Percentiles rank a stretch among this genome's conserved stretches.
phyloP scores from a whole-genome alignment of 2,888 invertebrate genomes.

The Sepiola atlantica region DNA sequence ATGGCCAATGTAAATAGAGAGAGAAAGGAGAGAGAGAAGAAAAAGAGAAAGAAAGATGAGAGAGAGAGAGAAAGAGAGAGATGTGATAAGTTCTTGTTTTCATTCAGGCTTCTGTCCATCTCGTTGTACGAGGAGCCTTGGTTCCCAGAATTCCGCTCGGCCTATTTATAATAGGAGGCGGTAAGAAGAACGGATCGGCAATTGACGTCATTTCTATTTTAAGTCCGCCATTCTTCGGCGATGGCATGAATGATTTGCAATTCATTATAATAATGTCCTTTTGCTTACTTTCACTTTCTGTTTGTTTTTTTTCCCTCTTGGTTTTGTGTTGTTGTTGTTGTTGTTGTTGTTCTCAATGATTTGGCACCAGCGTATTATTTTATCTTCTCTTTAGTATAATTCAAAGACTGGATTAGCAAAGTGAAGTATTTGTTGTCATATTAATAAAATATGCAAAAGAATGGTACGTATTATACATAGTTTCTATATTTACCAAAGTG shows the following conservation, averaged over 20 bases:
- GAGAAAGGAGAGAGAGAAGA: neutral
- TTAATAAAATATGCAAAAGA: no score
- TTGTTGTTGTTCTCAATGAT: neutral
- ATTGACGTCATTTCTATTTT: constrained; percentile 21
- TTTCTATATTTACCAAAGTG: no score
- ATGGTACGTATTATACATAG: no score
- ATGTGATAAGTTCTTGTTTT: neutral
- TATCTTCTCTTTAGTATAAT: no score
- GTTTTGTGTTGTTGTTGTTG: neutral
- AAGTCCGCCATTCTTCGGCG: neutral
- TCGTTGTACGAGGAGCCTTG: neutral
- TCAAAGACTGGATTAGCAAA: no score
- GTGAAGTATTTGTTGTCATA: no score
- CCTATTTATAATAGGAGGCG: neutral
- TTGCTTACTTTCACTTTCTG: neutral
- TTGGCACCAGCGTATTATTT: no score
- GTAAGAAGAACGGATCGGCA: neutral
- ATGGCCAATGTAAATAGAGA: neutral
- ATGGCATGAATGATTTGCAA: neutral
- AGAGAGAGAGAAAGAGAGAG: neutral
- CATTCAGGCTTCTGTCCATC: constrained; percentile 18
- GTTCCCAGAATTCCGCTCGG: neutral
- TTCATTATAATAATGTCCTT: neutral
- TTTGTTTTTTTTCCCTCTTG: neutral
- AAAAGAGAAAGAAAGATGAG: neutral